These are phyloP conservation scores for Sebastes itinus DNA, from an alignment of 2,797 vertebrate species.

Conservation along the genomic window DNA sequence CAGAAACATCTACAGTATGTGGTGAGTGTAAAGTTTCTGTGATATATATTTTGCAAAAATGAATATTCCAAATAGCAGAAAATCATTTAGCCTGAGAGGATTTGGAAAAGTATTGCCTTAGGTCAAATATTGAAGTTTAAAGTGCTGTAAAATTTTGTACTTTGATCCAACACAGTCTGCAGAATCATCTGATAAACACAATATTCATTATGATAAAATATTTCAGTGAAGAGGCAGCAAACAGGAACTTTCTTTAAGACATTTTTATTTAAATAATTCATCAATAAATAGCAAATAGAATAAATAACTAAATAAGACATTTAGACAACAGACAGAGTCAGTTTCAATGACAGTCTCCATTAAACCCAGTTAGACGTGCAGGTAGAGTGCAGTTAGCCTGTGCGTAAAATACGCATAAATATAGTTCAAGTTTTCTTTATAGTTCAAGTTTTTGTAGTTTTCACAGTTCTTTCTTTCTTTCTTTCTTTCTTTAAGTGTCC, in stretches of 20 bases:
- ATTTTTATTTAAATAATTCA: slow-evolving; percentile 58
- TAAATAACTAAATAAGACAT: slow-evolving; percentile 76
- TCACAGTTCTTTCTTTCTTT: slow-evolving; percentile 17
- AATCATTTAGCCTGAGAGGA: not conserved
- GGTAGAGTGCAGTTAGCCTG: slow-evolving; percentile 20
- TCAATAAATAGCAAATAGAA: slow-evolving; percentile 81
- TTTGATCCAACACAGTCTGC: not conserved
- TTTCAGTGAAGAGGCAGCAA: slow-evolving; percentile 38
- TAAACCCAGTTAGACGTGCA: not conserved
- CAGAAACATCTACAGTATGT: not conserved
- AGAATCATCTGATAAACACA: not conserved
- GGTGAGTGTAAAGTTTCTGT: not conserved
- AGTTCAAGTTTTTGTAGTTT: slow-evolving; percentile 59
- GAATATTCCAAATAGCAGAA: not conserved
- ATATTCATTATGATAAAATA: too few relatives aligned
- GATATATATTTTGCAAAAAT: not conserved
- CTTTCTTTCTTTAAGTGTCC: slow-evolving; percentile 2
- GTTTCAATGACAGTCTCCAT: slow-evolving; percentile 27
- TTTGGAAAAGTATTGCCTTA: not conserved
- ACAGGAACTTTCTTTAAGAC: slow-evolving; percentile 25
- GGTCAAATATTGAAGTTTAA: not conserved
- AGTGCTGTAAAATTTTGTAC: not conserved
- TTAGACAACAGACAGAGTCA: slow-evolving; percentile 23
- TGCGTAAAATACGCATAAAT: not conserved
- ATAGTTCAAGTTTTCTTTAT: slow-evolving; percentile 61